Base-by-base conservation (phyloP, 1,140 invertebrate genomes). In the Dysdera silvatica region DNA sequence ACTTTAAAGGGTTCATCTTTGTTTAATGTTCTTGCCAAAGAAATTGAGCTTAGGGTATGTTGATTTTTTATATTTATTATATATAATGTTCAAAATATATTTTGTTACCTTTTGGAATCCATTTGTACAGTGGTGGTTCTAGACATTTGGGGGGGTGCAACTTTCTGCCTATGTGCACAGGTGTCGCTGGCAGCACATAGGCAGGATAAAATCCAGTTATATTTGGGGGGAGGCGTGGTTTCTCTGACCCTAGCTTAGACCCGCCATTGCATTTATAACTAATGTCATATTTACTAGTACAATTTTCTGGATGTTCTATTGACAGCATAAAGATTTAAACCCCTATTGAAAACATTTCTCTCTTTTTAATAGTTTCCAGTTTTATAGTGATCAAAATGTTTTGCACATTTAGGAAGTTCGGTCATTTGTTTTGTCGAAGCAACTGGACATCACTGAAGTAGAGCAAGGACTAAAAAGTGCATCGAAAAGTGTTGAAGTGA, bases 11-110 rank as follows among this genome's bases (percentile, higher is more conserved):
- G 95, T 16, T 91, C 93, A 1, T 81, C 83, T 2, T 78, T 99
- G 1, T 94, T 91, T 73, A 95, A 98, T 75, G 76, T 98, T 16
- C 79, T 99, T 0, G 85, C 86, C 0, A 88, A 91, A 74, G 95
- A 98, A 80, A 83, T 89, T 12, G 84, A 91, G 66, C 80, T 95
- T 43, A 84, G 86, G 75, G 88, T 88, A 76, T 78, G 72, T 55
- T 43, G 4, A 29, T 68, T 33, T 70, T 61, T 55, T 5, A 26
- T 61, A 28, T 37, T 7, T 29, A 12, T 2, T 16, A 10, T 47
- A 28, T 14, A 10, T 10, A 28, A 23, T 57, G 16, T 40, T 51
- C 1, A 60, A 28, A n/a, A 28, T 53, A 28, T 45, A 28, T 29
- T 1, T 57, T 45, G 31, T 0, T 58, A 24, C 14, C 20, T 8